These are phyloP conservation scores for Tetrax tetrax DNA, from an alignment of 2,113 vertebrate genomes.

Conservation along the genomic window DNA sequence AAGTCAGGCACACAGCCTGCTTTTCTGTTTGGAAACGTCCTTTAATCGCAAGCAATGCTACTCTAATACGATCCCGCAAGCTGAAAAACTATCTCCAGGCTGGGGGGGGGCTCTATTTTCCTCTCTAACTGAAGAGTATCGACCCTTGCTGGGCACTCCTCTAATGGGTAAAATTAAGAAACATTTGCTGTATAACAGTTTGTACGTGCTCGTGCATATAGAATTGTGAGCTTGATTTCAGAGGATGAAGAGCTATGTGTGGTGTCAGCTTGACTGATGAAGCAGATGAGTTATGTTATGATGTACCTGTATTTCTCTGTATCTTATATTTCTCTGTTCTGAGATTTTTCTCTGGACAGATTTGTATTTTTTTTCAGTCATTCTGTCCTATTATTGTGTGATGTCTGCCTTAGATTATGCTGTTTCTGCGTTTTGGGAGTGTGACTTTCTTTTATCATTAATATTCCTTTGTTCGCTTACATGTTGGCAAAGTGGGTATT, in stretches of 20 bases:
- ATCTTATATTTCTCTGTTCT: background rate
- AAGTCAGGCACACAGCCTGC: background rate
- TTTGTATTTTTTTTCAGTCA: background rate
- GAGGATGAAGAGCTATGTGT: background rate
- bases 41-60: background rate
- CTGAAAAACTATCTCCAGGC: background rate
- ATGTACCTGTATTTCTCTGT: background rate
- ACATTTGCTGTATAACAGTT: background rate
- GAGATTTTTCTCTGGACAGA: background rate
- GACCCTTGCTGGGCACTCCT: background rate
- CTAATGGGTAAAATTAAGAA: constrained; percentile 24
- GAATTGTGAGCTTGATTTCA: background rate
- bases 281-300: background rate
- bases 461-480: background rate
- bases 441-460: background rate
- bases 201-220: background rate
- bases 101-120: background rate
- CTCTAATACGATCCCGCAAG: background rate
- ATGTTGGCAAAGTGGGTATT: background rate
- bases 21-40: background rate
- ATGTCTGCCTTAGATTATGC: background rate
- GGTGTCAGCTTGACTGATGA: background rate
- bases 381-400: background rate
- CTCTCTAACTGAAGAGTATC: background rate
- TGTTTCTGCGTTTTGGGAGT: background rate